phyloP scores from a whole-genome alignment of 1,140 invertebrate species.

The Tetramorium parvispinum region DNA sequence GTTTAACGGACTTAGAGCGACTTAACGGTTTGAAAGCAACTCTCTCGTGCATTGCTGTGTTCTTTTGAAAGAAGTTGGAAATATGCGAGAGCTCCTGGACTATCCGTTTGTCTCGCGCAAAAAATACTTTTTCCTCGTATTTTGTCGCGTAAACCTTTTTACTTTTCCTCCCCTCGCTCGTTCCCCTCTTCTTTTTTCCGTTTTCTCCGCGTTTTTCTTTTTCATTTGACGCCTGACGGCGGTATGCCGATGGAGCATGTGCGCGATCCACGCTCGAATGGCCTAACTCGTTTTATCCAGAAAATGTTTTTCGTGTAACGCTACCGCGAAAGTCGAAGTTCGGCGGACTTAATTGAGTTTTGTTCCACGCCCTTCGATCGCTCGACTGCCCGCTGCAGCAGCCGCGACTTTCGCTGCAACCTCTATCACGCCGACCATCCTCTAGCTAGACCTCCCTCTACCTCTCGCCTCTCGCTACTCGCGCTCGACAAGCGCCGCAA shows the following conservation, averaged over 20 bases:
- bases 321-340: conserved; percentile 68
- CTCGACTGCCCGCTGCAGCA: conserved; percentile 54
- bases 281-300: conserved; percentile 71
- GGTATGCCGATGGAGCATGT: conserved; percentile 32
- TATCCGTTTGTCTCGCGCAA: neutral
- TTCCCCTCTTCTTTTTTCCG: neutral
- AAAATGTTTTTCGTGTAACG: conserved; percentile 74
- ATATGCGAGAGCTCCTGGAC: neutral
- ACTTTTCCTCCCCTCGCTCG: neutral
- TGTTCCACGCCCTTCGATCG: conserved; percentile 74
- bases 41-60: neutral
- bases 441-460: neutral
- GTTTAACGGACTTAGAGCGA: neutral
- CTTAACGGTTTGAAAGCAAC: neutral
- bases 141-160: conserved; percentile 45
- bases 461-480: neutral
- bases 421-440: neutral
- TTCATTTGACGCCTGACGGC: neutral
- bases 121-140: conserved; percentile 33
- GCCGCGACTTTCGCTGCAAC: conserved; percentile 37
- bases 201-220: conserved; percentile 2
- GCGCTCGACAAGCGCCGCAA: neutral
- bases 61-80: neutral
- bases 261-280: conserved; percentile 70
- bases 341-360: conserved; percentile 74